Percentiles rank a stretch among this genome's conserved stretches.
Conservation (phyloP, 2,113 vertebrate genomes). For the Synchiropus splendidus region DNA sequence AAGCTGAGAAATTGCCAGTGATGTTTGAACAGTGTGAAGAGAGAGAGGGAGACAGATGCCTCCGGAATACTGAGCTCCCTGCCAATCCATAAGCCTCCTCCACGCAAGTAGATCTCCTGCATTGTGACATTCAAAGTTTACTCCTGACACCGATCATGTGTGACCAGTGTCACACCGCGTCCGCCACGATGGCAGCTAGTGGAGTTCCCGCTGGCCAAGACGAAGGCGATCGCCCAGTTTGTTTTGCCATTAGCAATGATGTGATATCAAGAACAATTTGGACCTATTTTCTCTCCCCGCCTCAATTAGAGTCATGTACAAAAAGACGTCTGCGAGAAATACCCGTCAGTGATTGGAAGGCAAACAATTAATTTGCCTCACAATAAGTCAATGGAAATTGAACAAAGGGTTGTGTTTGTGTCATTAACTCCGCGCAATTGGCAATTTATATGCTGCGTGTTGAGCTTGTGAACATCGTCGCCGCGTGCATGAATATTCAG, state of each 20-base stretch:
- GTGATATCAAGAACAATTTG: conserved; percentile 36
- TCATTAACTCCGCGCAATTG: conserved; percentile 56
- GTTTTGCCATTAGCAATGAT: conserved; percentile 35
- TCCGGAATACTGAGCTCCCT: conserved; percentile 46
- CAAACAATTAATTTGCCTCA: conserved; percentile 48
- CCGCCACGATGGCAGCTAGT: conserved; percentile 24
- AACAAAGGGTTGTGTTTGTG: conserved; percentile 57
- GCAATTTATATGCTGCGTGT: conserved; percentile 52
- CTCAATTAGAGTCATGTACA: conserved; percentile 35
- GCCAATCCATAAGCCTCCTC: conserved; percentile 21
- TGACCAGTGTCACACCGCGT: conserved; percentile 22
- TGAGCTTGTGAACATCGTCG: conserved; percentile 45
- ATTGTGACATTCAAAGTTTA: conserved; percentile 51
- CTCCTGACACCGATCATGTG: conserved; percentile 20
- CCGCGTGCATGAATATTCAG: conserved; percentile 46
- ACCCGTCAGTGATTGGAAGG: conserved; percentile 12
- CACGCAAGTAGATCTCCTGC: conserved; percentile 23
- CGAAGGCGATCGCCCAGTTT: conserved; percentile 24
- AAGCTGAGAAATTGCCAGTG: conserved; percentile 50
- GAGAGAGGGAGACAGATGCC: conserved; percentile 30
- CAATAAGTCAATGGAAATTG: conserved; percentile 47
- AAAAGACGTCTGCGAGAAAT: not conserved
- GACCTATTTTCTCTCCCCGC: conserved; percentile 37
- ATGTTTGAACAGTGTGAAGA: conserved; percentile 34
- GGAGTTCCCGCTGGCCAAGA: conserved; percentile 37